Base-by-base conservation (phyloP, 2,113 vertebrate species). In the Glaucidium brasilianum region DNA sequence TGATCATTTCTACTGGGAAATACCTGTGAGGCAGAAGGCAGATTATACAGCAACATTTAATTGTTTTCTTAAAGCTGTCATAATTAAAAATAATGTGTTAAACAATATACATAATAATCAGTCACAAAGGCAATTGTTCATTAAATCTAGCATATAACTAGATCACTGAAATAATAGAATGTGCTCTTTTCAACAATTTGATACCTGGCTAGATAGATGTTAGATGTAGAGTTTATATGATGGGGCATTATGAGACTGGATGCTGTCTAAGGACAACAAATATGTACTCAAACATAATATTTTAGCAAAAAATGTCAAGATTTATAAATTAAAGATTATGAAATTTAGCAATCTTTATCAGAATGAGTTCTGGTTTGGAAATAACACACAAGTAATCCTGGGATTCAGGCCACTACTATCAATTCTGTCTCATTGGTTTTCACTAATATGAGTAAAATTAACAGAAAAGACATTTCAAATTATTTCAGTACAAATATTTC, bases 11-110 rank as follows among this genome's bases (percentile, higher is more conserved):
- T 85, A 71, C 29, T 4, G 27, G 66, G 47, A 93, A 97, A 97
- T 89, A 95, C 78, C 92, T 83, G 72, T 88, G 73, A 91, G 89
- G 75, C 92, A 93, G 34, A 80, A 93, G 71, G 56, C 34, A 93
- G 64, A 56, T 90, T 84, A 67, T 91, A 49, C 17, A 66, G 47
- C 59, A 92, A 63, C 30, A 47, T 89, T 96, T 94, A 49, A 81
- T 71, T 91, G 55, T 92, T 95, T 96, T 60, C 79, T 94, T 52
- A 89, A 91, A 76, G 34, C 52, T 92, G 39, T 47, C 72, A 75
- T 16, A 64, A 88, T 41, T 91, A 32, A 74, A 91, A 92, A 71
- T 49, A 87, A 81, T 37, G 30, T 86, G 56, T 92, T 75, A 92
- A 91, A 84, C 11, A 73, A 78, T 60, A 58, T 72, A 45, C 39